Base-by-base conservation (phyloP, 1,140 invertebrate species). In the Hypothenemus hampei region DNA sequence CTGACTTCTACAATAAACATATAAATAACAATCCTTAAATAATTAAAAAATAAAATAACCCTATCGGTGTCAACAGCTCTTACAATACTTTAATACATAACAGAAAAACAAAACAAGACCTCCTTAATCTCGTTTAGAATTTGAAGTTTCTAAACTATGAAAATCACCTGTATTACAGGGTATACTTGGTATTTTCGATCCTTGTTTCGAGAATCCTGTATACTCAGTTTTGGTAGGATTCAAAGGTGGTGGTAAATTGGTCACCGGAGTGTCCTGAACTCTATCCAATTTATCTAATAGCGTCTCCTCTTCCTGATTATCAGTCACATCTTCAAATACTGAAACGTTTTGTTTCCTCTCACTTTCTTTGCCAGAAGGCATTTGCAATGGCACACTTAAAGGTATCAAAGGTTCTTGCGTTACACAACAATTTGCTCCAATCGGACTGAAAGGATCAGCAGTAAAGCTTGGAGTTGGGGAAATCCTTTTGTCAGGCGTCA, bases 161-260 rank as follows among this genome's bases (percentile, higher is more conserved):
- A 50, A 61, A 36, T 83, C 79, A 3, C 83, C 84, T 4, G 84
- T 85, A 47, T 78, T 83, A 68, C 84, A 87, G 4, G 84, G 84
- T 65, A 87, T 86, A 19, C 79, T 85, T 8, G 82, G 83, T 69
- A 87, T 86, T 56, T 80, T 77, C 59, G 78, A 77, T 39, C 80
- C 80, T 68, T 83, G 81, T 51, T 77, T 77, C 3, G 83, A 83
- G 63, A 86, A 85, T 2, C 83, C 83, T 36, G 82, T 75, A 67
- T 84, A 85, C 62, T 80, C 75, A 16, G 78, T 69, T 23, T 68
- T 71, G 16, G 71, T 71, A 1, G 82, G 81, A 73, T 82, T 73
- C 49, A 80, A 55, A 0, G 84, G 81, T 0, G 57, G 41, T 0
- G 83, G 81, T 43, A 86, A 69, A 63, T 80, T 78, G 3, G 73